These are phyloP conservation scores for Toxotes lorentzi DNA, from an alignment of 2,797 vertebrate genomes.

Conservation along the genomic window DNA sequence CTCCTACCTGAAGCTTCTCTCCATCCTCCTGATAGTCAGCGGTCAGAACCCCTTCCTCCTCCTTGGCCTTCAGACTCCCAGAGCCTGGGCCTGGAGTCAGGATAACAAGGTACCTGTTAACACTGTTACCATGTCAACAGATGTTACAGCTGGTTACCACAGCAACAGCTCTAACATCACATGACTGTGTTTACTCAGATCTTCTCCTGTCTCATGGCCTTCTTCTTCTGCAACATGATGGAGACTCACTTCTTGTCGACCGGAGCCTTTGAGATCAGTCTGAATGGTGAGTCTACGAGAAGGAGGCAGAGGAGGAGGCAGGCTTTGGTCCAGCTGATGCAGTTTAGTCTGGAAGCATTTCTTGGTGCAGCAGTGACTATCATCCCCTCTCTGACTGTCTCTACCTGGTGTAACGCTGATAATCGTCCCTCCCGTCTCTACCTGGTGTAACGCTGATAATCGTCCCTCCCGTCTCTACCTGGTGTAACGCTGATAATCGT, in stretches of 20 bases:
- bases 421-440: not conserved
- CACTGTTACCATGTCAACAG: not conserved
- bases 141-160: not conserved
- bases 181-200: constrained; percentile 72
- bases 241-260: constrained; percentile 88
- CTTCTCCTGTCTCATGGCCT: constrained; percentile 87
- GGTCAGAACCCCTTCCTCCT: constrained; percentile 84
- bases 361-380: not conserved
- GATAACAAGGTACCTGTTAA: constrained; percentile 84
- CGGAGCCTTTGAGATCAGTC: constrained; percentile 85
- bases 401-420: not conserved
- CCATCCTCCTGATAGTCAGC: constrained; percentile 83
- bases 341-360: too few species aligned
- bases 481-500: not conserved
- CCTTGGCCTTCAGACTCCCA: constrained; percentile 78
- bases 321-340: too few species aligned
- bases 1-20: constrained; percentile 85
- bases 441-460: not conserved
- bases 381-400: not conserved
- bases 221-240: constrained; percentile 88
- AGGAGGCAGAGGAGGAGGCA: too few species aligned
- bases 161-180: not conserved
- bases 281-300: constrained; percentile 78
- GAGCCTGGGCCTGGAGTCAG: constrained; percentile 85
- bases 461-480: not conserved